A percentile compares a stretch with the other conserved stretches of the same genome.
These are phyloP conservation scores for Galemys pyrenaicus DNA, from an alignment of 2,113 vertebrate genomes.

Conservation along the genomic window DNA sequence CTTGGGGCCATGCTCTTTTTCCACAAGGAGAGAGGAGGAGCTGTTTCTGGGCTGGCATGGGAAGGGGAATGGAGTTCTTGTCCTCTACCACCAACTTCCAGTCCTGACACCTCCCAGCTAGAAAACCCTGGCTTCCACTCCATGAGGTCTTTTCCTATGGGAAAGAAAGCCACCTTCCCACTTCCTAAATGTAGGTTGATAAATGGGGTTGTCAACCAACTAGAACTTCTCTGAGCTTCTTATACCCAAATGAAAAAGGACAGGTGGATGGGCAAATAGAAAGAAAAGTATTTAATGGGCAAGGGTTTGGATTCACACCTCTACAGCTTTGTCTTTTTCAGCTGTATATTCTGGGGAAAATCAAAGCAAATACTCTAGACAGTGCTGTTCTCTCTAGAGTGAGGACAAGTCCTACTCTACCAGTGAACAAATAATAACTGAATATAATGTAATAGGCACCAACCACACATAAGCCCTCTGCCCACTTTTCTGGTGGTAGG, in stretches of 20 bases:
- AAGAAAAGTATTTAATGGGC: neutral
- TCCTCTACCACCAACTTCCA: neutral
- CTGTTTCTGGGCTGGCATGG: neutral
- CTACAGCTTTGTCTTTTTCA: neutral
- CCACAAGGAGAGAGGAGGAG: neutral
- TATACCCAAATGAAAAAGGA: neutral
- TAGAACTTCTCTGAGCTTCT: neutral
- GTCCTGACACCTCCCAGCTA: neutral
- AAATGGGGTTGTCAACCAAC: neutral
- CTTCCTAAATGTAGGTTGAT: neutral
- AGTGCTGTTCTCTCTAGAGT: neutral
- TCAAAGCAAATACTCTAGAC: neutral
- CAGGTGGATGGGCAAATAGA: neutral
- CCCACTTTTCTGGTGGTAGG: neutral
- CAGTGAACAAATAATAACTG: neutral
- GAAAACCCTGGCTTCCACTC: neutral
- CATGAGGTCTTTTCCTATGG: neutral
- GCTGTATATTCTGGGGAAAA: neutral
- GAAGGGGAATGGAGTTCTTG: neutral
- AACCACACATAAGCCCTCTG: neutral
- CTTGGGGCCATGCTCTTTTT: neutral
- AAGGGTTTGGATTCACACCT: neutral
- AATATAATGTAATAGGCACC: neutral
- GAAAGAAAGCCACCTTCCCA: neutral
- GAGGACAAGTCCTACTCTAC: neutral